Evolutionary conservation across 2,797 vertebrate genomes (phyloP).

Genomic region (Silurus aristotelis): DNA sequence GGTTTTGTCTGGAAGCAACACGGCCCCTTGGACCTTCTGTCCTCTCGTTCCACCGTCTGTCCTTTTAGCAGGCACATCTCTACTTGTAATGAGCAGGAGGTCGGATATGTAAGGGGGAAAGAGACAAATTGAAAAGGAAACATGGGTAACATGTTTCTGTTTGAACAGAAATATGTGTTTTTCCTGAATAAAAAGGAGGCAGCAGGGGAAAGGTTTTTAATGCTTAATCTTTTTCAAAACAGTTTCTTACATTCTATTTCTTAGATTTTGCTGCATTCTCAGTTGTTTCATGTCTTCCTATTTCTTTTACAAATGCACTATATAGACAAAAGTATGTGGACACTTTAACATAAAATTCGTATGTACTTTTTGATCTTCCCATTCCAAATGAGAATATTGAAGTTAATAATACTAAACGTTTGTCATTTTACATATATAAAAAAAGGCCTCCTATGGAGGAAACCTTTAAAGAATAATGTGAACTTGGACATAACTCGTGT

Average conservation of each 20-base stretch:
- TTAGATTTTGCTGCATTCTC: not conserved
- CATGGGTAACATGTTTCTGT: constrained; percentile 32
- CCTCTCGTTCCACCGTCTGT: constrained; percentile 16
- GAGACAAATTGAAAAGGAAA: constrained; percentile 24
- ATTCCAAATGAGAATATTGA: too few relatives aligned
- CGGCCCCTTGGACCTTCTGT: constrained; percentile 37
- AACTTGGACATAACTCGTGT: not conserved
- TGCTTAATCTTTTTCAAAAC: not conserved
- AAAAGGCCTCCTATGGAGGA: too few relatives aligned
- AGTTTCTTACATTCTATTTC: not conserved
- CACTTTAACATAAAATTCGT: too few relatives aligned
- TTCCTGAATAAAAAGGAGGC: not conserved
- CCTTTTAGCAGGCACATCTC: constrained; percentile 33
- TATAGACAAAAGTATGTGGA: too few relatives aligned
- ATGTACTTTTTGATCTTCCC: too few relatives aligned
- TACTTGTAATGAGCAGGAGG: constrained; percentile 43
- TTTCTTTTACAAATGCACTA: not conserved
- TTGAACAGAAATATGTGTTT: not conserved
- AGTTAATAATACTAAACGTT: too few relatives aligned
- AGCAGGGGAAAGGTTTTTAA: not conserved
- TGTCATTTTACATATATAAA: too few relatives aligned
- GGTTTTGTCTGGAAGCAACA: constrained; percentile 34
- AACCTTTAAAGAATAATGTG: too few relatives aligned
- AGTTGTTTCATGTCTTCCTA: not conserved
- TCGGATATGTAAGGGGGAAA: constrained; percentile 19